Evolutionary conservation across 2,888 invertebrate species (phyloP).

Genomic region (Ichneumon xanthorius): DNA sequence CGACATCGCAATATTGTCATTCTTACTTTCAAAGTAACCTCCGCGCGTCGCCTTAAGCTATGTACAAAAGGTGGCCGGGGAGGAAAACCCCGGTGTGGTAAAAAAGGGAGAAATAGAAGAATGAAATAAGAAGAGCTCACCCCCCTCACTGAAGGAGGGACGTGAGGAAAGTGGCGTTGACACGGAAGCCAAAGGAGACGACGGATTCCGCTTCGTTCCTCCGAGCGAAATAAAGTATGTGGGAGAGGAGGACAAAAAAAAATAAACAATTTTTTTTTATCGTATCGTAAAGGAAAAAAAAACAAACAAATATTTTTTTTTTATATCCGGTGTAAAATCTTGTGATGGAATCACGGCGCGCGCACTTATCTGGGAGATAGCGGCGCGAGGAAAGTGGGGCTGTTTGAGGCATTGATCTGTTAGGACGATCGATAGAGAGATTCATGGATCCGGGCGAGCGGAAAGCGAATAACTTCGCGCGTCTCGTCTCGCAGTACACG

Average conservation of each 20-base stretch:
- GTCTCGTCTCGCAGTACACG: conserved; percentile 27
- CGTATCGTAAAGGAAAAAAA: neutral
- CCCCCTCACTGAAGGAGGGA: neutral
- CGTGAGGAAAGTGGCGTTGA: conserved; percentile 34
- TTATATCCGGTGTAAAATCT: neutral
- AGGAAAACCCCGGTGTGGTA: conserved; percentile 5
- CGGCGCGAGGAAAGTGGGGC: neutral
- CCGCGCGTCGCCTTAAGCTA: conserved; percentile 61
- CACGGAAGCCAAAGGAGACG: conserved; percentile 19
- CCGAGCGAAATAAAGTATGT: neutral
- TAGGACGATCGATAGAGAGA: conserved; percentile 42
- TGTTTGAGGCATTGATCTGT: conserved; percentile 36
- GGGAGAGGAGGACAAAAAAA: neutral
- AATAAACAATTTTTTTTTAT: neutral
- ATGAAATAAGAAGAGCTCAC: conserved; percentile 35
- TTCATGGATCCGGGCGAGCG: conserved; percentile 26
- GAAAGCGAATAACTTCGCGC: conserved; percentile 35
- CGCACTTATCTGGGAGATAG: neutral
- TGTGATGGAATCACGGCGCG: neutral
- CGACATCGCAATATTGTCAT: conserved; percentile 72
- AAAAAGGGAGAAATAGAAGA: conserved; percentile 18
- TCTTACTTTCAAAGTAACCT: conserved; percentile 74
- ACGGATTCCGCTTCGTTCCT: neutral
- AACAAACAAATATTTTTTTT: neutral
- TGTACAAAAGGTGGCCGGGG: conserved; percentile 54